Base-by-base conservation (phyloP, 2,797 vertebrate genomes). In the Hippoglossus hippoglossus region DNA sequence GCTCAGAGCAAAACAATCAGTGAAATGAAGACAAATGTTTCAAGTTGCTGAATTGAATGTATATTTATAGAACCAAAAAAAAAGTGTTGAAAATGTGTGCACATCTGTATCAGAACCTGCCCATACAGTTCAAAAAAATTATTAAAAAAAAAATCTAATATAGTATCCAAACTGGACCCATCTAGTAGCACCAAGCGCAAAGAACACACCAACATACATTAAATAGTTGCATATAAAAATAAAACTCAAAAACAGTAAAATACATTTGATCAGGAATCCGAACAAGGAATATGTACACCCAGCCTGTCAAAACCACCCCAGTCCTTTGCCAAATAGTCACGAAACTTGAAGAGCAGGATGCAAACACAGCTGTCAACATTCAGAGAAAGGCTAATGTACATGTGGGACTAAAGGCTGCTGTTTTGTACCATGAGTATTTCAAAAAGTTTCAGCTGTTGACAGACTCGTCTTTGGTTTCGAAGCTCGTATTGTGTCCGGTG, bases 151-250 rank as follows among this genome's bases (percentile, higher is more conserved):
- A n/a, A n/a, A n/a, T n/a, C 31, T 52, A 28, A 6, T 59, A n/a
- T n/a, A n/a, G n/a, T 18, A 24, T 50, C 61, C 69, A 65, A 67
- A 18, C 18, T 67, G 53, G 67, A 81, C 11, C 44, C n/a, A 67
- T 44, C 13, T 41, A 22, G 52, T 5, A 56, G 83, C 18, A 63
- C 49, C 15, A 73, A 88, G 63, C 26, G 41, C 63, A 79, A 76
- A 83, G 68, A 87, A 84, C 77, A 82, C 65, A 79, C 39, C 55
- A 83, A 82, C 71, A 71, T 26, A 74, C 47, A 77, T 90, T 92
- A 94, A 92, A 92, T 92, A 91, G 67, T 73, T 82, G 77, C 25
- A 39, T 88, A 87, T 73, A 92, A 93, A 91, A 92, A 83, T 81
- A 87, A 58, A 86, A 77, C 59, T 31, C 61, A 70, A 57, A 71